These are phyloP conservation scores for Crossaster papposus DNA, from an alignment of 53 echinoderm and acorn worm species.

Conservation along the genomic window DNA sequence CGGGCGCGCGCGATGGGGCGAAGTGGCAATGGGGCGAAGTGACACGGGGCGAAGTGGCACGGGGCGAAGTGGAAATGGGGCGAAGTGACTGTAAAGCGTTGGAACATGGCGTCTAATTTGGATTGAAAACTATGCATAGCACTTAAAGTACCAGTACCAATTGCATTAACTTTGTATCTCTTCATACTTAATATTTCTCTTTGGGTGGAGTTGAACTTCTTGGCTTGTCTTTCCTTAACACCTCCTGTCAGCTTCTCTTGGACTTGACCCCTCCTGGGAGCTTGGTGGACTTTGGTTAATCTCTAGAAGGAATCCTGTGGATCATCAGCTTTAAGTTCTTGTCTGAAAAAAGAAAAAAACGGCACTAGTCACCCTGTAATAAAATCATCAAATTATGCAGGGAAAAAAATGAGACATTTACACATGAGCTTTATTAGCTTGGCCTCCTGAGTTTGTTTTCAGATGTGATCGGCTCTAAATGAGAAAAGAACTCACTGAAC, in stretches of 20 bases:
- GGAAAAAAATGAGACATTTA: too few species aligned
- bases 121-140: too few species aligned
- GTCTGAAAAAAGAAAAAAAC: background rate
- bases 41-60: too few species aligned
- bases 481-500: too few species aligned
- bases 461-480: too few species aligned
- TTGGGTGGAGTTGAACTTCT: background rate
- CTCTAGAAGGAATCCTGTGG: background rate
- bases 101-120: too few species aligned
- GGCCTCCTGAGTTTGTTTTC: background rate
- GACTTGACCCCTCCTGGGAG: background rate
- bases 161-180: too few species aligned
- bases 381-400: background rate
- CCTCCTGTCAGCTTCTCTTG: background rate
- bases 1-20: too few species aligned
- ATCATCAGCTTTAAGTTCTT: background rate
- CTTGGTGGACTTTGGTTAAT: background rate
- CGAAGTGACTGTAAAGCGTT: too few species aligned
- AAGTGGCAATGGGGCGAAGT: too few species aligned
- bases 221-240: background rate
- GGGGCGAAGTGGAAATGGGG: too few species aligned
- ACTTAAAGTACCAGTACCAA: too few species aligned
- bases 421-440: background rate
- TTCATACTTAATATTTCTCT: background rate
- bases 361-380: background rate